These are phyloP conservation scores for Spisula subtruncata DNA, from an alignment of 2,888 invertebrate species.

Conservation along the genomic window DNA sequence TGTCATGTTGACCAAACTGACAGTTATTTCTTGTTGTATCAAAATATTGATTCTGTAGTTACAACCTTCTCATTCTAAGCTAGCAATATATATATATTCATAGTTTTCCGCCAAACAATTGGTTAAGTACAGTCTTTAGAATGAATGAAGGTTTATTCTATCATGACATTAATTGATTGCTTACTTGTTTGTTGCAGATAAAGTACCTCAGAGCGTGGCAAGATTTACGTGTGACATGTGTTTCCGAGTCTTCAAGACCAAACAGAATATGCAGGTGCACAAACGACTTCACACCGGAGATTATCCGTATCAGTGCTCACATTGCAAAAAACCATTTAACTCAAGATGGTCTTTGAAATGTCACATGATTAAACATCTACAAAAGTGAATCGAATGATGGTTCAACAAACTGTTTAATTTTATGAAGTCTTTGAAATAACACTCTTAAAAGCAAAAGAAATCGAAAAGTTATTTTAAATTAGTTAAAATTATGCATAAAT, in stretches of 20 bases:
- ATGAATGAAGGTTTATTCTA: no score
- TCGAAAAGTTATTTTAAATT: no score
- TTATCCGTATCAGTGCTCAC: conserved; percentile 51
- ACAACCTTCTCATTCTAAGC: no score
- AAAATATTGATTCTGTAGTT: no score
- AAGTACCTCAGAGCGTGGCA: neutral
- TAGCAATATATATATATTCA: no score
- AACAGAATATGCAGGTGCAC: conserved; percentile 57
- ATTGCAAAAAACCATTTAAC: conserved; percentile 60
- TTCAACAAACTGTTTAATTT: conserved; percentile 57
- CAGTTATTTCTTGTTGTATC: no score
- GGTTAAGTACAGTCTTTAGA: no score
- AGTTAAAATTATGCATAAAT: no score
- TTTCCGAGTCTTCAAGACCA: conserved; percentile 40
- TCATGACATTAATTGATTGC: neutral
- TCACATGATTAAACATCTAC: conserved; percentile 42
- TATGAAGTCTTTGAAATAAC: conserved; percentile 42
- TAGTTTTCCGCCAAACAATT: no score
- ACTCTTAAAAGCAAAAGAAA: no score
- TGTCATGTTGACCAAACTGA: no score
- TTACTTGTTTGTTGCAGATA: neutral
- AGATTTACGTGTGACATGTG: conserved; percentile 33
- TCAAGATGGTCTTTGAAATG: conserved; percentile 47
- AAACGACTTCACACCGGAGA: conserved; percentile 57
- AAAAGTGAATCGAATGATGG: neutral